Percentiles rank a stretch among this genome's conserved stretches.
These are phyloP conservation scores for Pachyuromys duprasi DNA, from an alignment of 2,797 vertebrate species.

Conservation along the genomic window DNA sequence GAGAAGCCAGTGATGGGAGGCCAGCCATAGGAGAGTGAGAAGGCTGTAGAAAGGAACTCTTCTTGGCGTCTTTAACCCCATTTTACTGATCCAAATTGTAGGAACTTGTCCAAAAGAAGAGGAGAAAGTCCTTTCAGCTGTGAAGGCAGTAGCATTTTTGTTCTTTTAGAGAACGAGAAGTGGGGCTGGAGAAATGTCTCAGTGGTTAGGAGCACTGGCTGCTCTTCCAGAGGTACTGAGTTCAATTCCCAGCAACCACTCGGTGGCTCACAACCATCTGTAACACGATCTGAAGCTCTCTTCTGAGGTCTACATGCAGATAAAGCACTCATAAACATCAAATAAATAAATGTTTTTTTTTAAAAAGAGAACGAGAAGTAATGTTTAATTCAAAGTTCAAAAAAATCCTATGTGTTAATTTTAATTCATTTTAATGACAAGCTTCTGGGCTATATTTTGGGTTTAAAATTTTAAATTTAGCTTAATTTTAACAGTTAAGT, in stretches of 20 bases:
- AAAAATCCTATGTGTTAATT: neutral
- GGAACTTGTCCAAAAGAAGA: neutral
- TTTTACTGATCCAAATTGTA: neutral
- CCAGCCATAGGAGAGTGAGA: neutral
- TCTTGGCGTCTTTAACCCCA: neutral
- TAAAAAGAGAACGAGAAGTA: neutral
- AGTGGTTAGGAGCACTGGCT: too few species aligned
- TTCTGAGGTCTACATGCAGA: too few species aligned
- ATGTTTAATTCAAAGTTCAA: slow-evolving; percentile 39
- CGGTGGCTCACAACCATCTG: too few species aligned
- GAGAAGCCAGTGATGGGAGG: neutral
- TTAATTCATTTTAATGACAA: slow-evolving; percentile 38
- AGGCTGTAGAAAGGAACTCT: neutral
- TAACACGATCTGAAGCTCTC: too few species aligned
- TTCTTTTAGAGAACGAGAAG: neutral
- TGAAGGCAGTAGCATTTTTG: neutral
- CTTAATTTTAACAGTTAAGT: slow-evolving; percentile 64
- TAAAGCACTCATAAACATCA: too few species aligned
- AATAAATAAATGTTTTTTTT: too few species aligned
- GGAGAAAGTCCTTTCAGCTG: slow-evolving; percentile 19
- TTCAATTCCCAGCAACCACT: too few species aligned
- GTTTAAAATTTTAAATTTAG: slow-evolving; percentile 48
- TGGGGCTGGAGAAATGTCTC: too few species aligned
- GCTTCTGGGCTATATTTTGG: slow-evolving; percentile 51
- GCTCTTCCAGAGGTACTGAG: too few species aligned